These are phyloP conservation scores for Petaurus breviceps DNA, from an alignment of 2,113 vertebrate species.

Conservation along the genomic window DNA sequence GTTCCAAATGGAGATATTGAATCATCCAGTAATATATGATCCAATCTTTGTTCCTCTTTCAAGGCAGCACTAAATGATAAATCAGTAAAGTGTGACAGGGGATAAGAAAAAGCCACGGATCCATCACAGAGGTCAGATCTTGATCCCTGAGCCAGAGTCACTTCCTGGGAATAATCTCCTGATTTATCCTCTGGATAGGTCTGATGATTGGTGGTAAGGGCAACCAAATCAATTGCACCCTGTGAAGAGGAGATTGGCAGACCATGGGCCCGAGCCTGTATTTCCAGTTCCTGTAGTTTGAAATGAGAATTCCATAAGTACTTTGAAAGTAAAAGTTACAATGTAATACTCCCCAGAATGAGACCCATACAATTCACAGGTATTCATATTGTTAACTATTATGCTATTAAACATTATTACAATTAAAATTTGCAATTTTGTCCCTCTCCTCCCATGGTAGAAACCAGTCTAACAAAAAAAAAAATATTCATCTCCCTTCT, in stretches of 20 bases:
- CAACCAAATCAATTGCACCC: conserved; percentile 85
- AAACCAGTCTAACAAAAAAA: neutral
- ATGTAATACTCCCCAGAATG: conserved; percentile 38
- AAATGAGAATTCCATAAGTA: conserved; percentile 65
- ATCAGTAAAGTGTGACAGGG: conserved; percentile 97
- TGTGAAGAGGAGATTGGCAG: conserved; percentile 89
- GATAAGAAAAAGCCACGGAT: conserved; percentile 93
- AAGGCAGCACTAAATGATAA: conserved; percentile 94
- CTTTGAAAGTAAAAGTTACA: conserved; percentile 3
- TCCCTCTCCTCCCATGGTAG: neutral
- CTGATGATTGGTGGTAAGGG: conserved; percentile 89
- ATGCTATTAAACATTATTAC: neutral
- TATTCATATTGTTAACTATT: conserved; percentile 16
- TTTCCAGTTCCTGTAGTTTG: conserved; percentile 93
- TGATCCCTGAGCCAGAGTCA: conserved; percentile 79
- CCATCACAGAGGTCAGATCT: conserved; percentile 82
- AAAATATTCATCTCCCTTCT: neutral
- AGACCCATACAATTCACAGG: conserved; percentile 11
- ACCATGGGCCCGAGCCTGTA: conserved; percentile 94
- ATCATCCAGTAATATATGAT: conserved; percentile 91
- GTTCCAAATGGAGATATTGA: conserved; percentile 91
- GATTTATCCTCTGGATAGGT: conserved; percentile 90
- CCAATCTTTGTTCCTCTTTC: conserved; percentile 94
- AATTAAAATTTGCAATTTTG: neutral
- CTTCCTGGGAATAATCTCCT: conserved; percentile 88